These are phyloP conservation scores for Tympanoctomys barrerae DNA, from an alignment of 2,797 vertebrate species.

Conservation along the genomic window DNA sequence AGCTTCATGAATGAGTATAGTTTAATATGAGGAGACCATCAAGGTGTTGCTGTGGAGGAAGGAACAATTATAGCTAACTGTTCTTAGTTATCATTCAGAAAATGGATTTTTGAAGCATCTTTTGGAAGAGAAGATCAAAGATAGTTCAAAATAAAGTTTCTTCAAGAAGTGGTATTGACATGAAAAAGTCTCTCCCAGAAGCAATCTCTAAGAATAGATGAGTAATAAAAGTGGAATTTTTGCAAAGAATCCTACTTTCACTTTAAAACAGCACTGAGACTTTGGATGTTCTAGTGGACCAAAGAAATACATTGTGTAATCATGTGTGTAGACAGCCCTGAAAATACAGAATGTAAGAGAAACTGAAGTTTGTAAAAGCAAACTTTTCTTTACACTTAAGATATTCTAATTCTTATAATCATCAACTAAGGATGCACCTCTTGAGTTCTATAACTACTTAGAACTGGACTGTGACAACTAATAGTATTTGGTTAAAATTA, in stretches of 20 bases:
- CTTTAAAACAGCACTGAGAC: slow-evolving; percentile 16
- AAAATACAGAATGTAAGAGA: not conserved
- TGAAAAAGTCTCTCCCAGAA: not conserved
- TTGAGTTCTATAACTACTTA: not conserved
- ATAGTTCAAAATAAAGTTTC: not conserved
- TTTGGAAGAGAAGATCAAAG: not conserved
- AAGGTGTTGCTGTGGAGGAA: not conserved
- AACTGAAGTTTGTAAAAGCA: not conserved
- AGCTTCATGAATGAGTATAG: not conserved
- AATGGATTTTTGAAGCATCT: not conserved
- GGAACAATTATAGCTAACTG: not conserved
- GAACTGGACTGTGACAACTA: not conserved
- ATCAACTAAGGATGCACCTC: not conserved
- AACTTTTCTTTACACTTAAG: not conserved
- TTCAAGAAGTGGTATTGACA: not conserved
- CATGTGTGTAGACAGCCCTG: not conserved
- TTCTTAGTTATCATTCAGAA: not conserved
- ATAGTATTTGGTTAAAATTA: slow-evolving; percentile 15
- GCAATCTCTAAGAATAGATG: not conserved
- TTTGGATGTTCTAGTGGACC: not conserved
- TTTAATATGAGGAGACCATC: not conserved
- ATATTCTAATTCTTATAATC: not conserved
- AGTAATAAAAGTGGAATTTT: not conserved
- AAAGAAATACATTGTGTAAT: slow-evolving; percentile 11
- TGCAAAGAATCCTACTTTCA: not conserved